Evolutionary conservation across 2,797 vertebrate genomes (phyloP), one percentile per base, ranked within the genome.

Genomic region (Tiaroga cobitis): DNA sequence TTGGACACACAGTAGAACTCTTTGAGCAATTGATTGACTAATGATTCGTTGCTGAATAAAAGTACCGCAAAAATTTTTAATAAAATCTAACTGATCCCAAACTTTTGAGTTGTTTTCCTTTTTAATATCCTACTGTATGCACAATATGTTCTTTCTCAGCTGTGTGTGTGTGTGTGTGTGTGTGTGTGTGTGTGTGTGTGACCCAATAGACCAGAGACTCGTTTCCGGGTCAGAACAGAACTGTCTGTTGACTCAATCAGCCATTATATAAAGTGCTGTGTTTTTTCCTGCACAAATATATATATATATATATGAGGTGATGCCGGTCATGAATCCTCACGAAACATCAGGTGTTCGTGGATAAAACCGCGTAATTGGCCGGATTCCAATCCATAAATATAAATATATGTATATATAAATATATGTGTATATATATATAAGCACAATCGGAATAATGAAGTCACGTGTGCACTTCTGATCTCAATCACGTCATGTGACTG

Each of bases 221-320:
- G 34, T 34, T 34, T 4, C 34, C 34, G 34, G 34, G 34, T 34
- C 34, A 34, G 34, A 34, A 34, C 34, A 34, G 34, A 34, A 34
- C 34, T 4, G 46, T 74, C 21, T 79, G 70, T 80, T 49, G 73
- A 81, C 70, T 84, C 86, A 87, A 70, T 81, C 82, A 74, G 86
- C 63, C 86, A 76, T 84, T 80, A 81, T 56, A 59, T 26, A 41
- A 70, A 56, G 29, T 8, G 7, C n/a, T 73, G 59, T 24, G 24
- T 26, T 56, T 26, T 56, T 70, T 56, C 39, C 75, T 18, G 43
- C 56, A 21, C 77, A 32, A 37, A 75, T 26, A n/a, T 34, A 41
- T 41, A 39, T 34, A 7, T 39, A 39, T 46, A 13, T 46, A 51
- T 56, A 46, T 56, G 21, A 8, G 32, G 29, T 4, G 67, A 46